Evolutionary conservation across 2,888 invertebrate species (phyloP).

Genomic region (Eristalinus aeneus): DNA sequence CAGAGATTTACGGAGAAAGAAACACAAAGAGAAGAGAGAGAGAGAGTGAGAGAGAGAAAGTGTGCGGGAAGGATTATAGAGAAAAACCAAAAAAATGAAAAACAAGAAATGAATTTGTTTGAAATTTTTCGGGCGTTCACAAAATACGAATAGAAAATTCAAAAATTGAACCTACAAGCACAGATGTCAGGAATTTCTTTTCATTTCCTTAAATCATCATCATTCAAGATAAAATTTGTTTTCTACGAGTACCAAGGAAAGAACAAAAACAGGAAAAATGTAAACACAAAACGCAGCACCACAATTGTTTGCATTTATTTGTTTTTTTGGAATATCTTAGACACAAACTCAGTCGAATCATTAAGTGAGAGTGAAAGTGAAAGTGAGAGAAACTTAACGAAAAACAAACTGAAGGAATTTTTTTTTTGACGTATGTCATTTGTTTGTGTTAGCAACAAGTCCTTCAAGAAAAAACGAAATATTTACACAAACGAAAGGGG

Average conservation of each 20-base stretch:
- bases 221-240: conserved; percentile 25
- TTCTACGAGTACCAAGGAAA: conserved; percentile 21
- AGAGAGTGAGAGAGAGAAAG: not conserved
- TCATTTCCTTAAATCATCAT: conserved; percentile 35
- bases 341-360: conserved; percentile 28
- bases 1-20: not conserved
- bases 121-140: conserved; percentile 41
- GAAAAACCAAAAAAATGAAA: not conserved
- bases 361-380: conserved; percentile 24
- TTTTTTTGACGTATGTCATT: not conserved
- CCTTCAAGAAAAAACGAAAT: conserved; percentile 60
- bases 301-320: not conserved
- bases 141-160: conserved; percentile 27
- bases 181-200: conserved; percentile 2
- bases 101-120: conserved; percentile 17
- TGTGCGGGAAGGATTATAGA: conserved; percentile 47
- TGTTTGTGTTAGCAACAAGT: not conserved
- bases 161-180: conserved; percentile 61
- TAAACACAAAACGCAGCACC: conserved; percentile 25
- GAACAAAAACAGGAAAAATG: conserved; percentile 2
- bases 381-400: conserved; percentile 14
- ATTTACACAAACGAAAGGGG: conserved; percentile 37
- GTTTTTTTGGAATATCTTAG: conserved; percentile 11
- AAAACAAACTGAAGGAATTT: conserved; percentile 21
- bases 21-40: not conserved